Evolutionary conservation across 1,140 invertebrate species (phyloP).

Genomic region (Ectropis grisescens): DNA sequence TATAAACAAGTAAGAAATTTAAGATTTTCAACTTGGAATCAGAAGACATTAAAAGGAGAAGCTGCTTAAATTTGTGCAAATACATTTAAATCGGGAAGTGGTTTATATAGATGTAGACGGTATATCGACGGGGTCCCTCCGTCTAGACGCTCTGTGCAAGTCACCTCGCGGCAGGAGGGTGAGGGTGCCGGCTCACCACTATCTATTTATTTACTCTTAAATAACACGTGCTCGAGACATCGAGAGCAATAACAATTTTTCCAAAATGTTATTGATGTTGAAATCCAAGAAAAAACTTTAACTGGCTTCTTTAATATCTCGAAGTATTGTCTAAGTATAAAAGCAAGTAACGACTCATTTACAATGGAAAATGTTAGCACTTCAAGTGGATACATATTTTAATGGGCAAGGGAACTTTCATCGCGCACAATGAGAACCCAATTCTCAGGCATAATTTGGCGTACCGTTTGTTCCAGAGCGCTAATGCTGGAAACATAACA

Average conservation of each 20-base stretch:
- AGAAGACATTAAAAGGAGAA: no score
- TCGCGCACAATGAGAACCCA: conserved; percentile 47
- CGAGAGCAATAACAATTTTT: conserved; percentile 24
- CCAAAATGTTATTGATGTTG: no score
- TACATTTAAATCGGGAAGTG: conserved; percentile 21
- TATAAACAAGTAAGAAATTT: no score
- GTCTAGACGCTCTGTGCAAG: conserved; percentile 61
- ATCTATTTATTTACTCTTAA: conserved; percentile 59
- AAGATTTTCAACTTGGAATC: no score
- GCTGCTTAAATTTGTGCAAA: conserved; percentile 7
- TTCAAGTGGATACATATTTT: no score
- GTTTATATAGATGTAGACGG: conserved; percentile 29
- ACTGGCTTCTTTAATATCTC: no score
- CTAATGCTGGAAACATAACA: conserved; percentile 42
- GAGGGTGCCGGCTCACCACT: conserved; percentile 45
- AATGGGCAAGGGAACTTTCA: conserved; percentile 5
- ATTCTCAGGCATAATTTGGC: conserved; percentile 59
- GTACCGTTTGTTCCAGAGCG: conserved; percentile 47
- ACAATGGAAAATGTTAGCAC: no score
- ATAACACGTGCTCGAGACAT: conserved; percentile 43
- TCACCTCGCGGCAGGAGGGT: conserved; percentile 52
- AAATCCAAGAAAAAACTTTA: no score
- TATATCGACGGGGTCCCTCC: conserved; percentile 44
- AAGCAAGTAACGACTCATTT: no score
- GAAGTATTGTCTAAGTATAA: no score